Evolutionary conservation across 2,888 invertebrate species (phyloP), one percentile per base, ranked within the genome.

Genomic region (Ochropacha duplaris): DNA sequence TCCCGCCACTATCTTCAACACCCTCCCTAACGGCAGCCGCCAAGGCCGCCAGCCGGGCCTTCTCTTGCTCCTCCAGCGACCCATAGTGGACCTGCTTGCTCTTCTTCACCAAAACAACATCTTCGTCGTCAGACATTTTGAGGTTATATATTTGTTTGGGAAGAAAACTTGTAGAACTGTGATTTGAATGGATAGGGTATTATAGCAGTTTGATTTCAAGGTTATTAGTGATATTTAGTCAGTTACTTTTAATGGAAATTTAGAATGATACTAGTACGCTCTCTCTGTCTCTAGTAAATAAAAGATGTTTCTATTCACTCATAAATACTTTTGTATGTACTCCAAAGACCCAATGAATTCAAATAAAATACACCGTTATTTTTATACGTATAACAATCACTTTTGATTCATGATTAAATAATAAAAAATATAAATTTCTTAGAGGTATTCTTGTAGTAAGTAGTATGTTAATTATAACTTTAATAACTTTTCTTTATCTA

Each of bases 101-200:
- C 65, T 96, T 96, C 83, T 97, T 97, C 0, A 95, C 93, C 61
- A 96, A 94, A 52, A 94, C 88, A 52, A 96, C 86, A 78, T 97
- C 97, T 59, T 97, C 98, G 85, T 98, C 98, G 3, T 98, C 98
- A 1, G 97, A 97, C 97, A 97, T 91, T 83, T 84, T 85, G 66
- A 87, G 90, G 90, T 92, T 91, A 89, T 82, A 64, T 75, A 74
- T 72, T 56, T 44, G 8, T 44, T 39, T 44, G 44, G 12, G 31
- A 44, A 19, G 6, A 0, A 8, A 19, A 19, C 19, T 44, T 19
- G 1, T 44, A 1, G 16, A 6, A 44, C 16, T 9, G 9, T 31
- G 12, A 31, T 12, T 31, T 31, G 31, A 31, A 12, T 3, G 3
- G 31, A 19, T 44, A 19, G 6, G 44, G 19, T 44, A n/a, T 16